Evolutionary conservation across 1,140 invertebrate genomes (phyloP).

Genomic region (Bombus difficillimus): DNA sequence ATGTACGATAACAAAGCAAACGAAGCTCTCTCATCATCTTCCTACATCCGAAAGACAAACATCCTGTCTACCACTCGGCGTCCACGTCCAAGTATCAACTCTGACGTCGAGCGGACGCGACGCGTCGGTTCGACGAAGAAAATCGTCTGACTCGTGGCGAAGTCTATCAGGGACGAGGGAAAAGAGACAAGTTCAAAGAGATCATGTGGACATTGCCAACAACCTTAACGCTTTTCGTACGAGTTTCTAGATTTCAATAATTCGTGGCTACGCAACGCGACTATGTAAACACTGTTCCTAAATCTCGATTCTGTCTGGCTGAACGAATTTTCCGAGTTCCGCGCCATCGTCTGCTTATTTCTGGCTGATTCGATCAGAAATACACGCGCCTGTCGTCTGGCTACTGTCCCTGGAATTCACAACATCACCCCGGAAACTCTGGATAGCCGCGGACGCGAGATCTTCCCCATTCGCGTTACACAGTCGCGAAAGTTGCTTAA

Average conservation of each 20-base stretch:
- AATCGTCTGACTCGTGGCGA: neutral
- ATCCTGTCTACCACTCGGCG: neutral
- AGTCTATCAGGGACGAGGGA: neutral
- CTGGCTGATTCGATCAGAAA: neutral
- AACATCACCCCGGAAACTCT: neutral
- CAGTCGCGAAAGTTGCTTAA: neutral
- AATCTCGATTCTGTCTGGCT: constrained; percentile 5
- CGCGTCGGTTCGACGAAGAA: neutral
- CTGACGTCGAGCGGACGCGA: constrained; percentile 4
- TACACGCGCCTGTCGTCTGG: constrained; percentile 14
- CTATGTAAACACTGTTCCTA: neutral
- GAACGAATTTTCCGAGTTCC: constrained; percentile 24
- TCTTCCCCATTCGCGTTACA: neutral
- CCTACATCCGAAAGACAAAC: neutral
- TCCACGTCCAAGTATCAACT: neutral
- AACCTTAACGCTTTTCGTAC: constrained; percentile 37
- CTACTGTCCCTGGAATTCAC: neutral
- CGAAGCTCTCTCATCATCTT: neutral
- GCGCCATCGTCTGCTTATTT: constrained; percentile 30
- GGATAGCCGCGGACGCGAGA: neutral
- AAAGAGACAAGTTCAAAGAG: constrained; percentile 32
- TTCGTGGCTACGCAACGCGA: constrained; percentile 35
- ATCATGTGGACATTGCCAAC: constrained; percentile 5
- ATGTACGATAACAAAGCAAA: constrained; percentile 16
- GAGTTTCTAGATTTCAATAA: constrained; percentile 1